Evolutionary conservation across 1,140 invertebrate species (phyloP), one percentile per base, ranked within the genome.

Genomic region (Ganaspis sp.): DNA sequence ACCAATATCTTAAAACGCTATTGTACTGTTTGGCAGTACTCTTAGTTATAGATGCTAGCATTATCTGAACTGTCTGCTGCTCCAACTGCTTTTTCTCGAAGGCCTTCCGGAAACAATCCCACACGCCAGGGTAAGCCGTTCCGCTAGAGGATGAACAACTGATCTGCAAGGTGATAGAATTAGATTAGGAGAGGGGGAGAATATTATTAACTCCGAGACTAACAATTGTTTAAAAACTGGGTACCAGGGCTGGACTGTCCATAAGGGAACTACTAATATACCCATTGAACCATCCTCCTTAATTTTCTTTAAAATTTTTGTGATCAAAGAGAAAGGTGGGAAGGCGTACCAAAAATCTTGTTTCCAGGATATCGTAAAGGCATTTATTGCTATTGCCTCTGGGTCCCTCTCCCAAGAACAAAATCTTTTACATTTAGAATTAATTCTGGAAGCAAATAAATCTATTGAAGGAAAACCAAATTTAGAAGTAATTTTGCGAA

Each of bases 221-320:
- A 45, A 12, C 3, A 45, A n/a, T 45, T n/a, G 9, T 12, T 34
- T 17, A 12, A 81, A 80, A n/a, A 82, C 9, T 9, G 83, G 83
- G 71, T 82, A 88, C 85, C 85, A 85, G 0, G 83, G 81, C 75
- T n/a, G n/a, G n/a, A n/a, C n/a, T n/a, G n/a, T n/a, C n/a, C n/a
- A n/a, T n/a, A n/a, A n/a, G n/a, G n/a, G 87, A 74, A 83, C 80
- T 9, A 85, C 79, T 17, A 86, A n/a, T 21, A 84, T 81, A 0
- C 84, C 82, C 53, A n/a, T 54, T 11, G 80, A 83, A 70, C 79
- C 72, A n/a, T 87, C 86, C 26, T 34, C 23, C n/a, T n/a, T n/a
- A n/a, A n/a, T n/a, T n/a, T n/a, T n/a, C n/a, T n/a, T n/a, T n/a
- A n/a, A n/a, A n/a, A n/a, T 79, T 77, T 78, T 78, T 11, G 74